These are phyloP conservation scores for Malacoraja senta DNA, from an alignment of 2,797 vertebrate genomes.

Conservation along the genomic window DNA sequence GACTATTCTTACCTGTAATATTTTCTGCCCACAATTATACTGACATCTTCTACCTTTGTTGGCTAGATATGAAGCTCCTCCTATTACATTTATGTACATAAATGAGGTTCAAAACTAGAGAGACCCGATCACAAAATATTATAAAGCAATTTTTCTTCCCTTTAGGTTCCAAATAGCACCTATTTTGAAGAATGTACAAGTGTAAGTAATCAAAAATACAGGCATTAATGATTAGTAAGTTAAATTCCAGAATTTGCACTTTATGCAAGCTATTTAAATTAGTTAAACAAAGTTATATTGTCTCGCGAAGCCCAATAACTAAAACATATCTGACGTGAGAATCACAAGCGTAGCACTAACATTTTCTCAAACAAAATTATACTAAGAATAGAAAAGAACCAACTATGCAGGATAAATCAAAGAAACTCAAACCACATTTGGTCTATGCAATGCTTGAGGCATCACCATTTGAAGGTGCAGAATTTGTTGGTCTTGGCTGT, in stretches of 20 bases:
- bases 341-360: not conserved
- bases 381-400: not conserved
- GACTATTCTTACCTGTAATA: not conserved
- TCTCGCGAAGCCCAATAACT: not conserved
- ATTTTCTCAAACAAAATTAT: not conserved
- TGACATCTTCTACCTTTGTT: not conserved
- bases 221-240: not conserved
- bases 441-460: not conserved
- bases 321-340: not conserved
- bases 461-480: not conserved
- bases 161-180: not conserved
- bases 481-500: not conserved
- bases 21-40: not conserved
- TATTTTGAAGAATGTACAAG: not conserved
- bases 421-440: not conserved
- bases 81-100: not conserved
- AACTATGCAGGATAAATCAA: not conserved
- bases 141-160: not conserved
- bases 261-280: not conserved
- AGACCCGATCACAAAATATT: not conserved
- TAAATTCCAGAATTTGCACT: not conserved
- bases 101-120: not conserved
- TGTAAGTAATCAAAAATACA: not conserved
- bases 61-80: not conserved
- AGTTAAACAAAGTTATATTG: constrained; percentile 5